Evolutionary conservation across 2,113 vertebrate genomes (phyloP), one percentile per base, ranked within the genome.

Genomic region (Delphinus delphis): DNA sequence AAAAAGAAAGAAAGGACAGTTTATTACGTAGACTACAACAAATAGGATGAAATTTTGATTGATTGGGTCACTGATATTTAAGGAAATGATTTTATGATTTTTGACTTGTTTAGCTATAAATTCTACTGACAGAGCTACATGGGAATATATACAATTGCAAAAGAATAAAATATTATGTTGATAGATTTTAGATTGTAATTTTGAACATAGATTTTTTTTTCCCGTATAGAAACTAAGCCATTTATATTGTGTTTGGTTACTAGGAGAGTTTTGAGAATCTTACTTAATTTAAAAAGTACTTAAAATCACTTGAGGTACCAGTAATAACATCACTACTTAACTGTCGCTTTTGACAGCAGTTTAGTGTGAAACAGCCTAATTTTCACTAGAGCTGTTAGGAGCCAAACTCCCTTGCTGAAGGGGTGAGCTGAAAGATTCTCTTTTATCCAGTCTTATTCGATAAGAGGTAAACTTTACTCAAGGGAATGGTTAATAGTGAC

Each of bases 11-110:
- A 80, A 88, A 88, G 44, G 21, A 53, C 84, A 65, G 47, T 60
- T n/a, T 79, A 17, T 92, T 88, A 36, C 8, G 4, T 70, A 26
- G 55, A 70, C 71, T 63, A 7, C 1, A 79, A 33, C 8, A 82
- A 85, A 8, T 65, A 88, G 13, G 21, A 79, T 91, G 18, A 47
- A 50, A 20, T 70, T 85, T 76, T 88, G 53, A 58, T 76, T 88
- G 53, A 58, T 12, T 41, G 18, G 8, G 31, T 96, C 3, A 8
- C 9, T 89, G 70, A 91, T 38, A 1, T 63, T 94, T n/a, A 88
- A 88, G 63, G 21, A 96, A 96, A 95, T 85, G 6, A 67, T 84
- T 95, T 95, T 92, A 73, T 87, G 31, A 41, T 81, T 83, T 90
- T 93, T 90, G 4, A 60, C 77, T 91, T 73, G 17, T 85, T 60